A percentile compares a stretch with the other conserved stretches of the same genome.
phyloP scores from a whole-genome alignment of 2,113 vertebrate species.

The Sinocyclocheilus maitianheensis region DNA sequence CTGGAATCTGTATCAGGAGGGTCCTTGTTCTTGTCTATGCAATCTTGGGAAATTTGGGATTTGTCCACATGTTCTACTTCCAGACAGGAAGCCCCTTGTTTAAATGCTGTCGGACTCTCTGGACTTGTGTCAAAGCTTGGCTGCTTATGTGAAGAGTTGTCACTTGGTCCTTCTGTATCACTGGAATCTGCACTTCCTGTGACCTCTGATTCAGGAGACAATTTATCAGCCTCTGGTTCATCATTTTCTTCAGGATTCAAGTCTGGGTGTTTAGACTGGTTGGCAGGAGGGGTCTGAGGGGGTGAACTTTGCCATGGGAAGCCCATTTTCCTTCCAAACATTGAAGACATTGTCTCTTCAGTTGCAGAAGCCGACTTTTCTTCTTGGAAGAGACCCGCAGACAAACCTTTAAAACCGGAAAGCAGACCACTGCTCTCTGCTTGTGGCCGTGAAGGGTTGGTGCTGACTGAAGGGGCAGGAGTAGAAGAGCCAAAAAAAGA shows the following conservation, averaged over 20 bases:
- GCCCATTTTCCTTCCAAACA: slow-evolving; percentile 83
- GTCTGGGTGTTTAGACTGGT: slow-evolving; percentile 59
- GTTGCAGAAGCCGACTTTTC: slow-evolving; percentile 67
- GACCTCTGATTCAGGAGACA: slow-evolving; percentile 62
- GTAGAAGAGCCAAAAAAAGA: slow-evolving; percentile 80
- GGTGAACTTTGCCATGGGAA: slow-evolving; percentile 78
- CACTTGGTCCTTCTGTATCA: slow-evolving; percentile 67
- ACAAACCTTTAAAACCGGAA: slow-evolving; percentile 85
- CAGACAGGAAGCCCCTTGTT: slow-evolving; percentile 55
- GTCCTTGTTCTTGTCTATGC: slow-evolving; percentile 56
- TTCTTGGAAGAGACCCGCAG: slow-evolving; percentile 84
- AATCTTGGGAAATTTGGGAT: slow-evolving; percentile 52
- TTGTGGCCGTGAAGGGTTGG: slow-evolving; percentile 59
- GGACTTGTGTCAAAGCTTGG: slow-evolving; percentile 56
- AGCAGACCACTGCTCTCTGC: slow-evolving; percentile 75
- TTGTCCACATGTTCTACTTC: slow-evolving; percentile 58
- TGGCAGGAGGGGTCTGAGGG: slow-evolving; percentile 52
- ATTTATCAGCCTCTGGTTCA: slow-evolving; percentile 60
- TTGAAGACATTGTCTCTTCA: slow-evolving; percentile 66
- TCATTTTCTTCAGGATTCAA: slow-evolving; percentile 44
- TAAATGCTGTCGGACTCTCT: slow-evolving; percentile 59
- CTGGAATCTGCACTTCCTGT: slow-evolving; percentile 70
- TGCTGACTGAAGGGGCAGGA: slow-evolving; percentile 58
- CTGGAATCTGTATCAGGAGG: slow-evolving; percentile 47
- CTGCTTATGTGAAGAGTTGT: slow-evolving; percentile 61